Evolutionary conservation across 2,113 vertebrate genomes (phyloP).

Genomic region (Heterotis niloticus): DNA sequence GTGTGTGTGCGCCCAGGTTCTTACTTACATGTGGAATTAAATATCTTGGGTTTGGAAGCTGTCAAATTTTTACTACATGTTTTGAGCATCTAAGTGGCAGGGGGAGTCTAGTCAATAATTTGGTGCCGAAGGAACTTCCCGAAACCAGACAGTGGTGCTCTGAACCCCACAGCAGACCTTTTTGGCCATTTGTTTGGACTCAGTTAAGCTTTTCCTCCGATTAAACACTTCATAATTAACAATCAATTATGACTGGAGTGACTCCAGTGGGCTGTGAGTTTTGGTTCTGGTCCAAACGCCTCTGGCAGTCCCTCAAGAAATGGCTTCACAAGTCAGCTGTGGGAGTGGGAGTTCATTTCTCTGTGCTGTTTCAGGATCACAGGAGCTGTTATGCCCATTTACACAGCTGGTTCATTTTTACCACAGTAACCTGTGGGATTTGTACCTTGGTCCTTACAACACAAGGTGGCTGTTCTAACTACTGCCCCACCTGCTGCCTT

Average conservation of each 20-base stretch:
- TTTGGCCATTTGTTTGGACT: background rate
- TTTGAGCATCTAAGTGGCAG: too few relatives aligned
- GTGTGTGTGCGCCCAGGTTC: too few relatives aligned
- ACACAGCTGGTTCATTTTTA: too few relatives aligned
- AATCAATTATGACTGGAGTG: slow-evolving; percentile 9
- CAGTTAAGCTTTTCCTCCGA: background rate
- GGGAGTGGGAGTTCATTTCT: background rate
- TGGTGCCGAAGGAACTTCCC: background rate
- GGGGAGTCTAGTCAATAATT: background rate
- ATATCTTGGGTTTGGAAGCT: too few relatives aligned
- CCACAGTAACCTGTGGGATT: too few relatives aligned
- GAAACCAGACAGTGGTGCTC: background rate
- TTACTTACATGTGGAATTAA: too few relatives aligned
- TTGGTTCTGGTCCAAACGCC: background rate
- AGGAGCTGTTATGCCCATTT: too few relatives aligned
- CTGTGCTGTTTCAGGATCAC: too few relatives aligned
- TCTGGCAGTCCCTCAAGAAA: background rate
- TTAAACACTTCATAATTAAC: slow-evolving; percentile 25
- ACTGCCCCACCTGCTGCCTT: too few relatives aligned
- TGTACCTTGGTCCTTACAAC: too few relatives aligned
- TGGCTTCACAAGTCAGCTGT: slow-evolving; percentile 14
- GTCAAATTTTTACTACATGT: too few relatives aligned
- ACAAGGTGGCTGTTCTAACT: too few relatives aligned
- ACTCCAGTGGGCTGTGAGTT: slow-evolving; percentile 2
- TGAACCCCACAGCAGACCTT: slow-evolving; percentile 7